A percentile compares a stretch with the other conserved stretches of the same genome.
Conservation (phyloP, 2,113 vertebrate genomes). For the Lophius piscatorius region DNA sequence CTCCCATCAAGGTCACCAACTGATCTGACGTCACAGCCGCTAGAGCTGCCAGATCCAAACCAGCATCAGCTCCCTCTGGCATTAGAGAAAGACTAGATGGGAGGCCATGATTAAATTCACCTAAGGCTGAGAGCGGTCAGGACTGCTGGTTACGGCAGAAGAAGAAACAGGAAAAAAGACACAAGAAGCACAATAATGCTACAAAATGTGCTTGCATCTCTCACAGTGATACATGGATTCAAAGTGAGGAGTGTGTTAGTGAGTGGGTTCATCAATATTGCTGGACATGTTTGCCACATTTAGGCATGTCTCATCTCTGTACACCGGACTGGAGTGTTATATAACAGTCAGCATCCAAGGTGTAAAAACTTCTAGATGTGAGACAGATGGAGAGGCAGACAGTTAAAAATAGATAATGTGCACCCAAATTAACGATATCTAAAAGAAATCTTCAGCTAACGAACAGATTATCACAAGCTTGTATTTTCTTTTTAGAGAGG, state of each 20-base stretch:
- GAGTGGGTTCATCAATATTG: constrained; percentile 23
- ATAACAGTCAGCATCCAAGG: constrained; percentile 51
- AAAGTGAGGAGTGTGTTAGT: not conserved
- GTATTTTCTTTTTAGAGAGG: constrained; percentile 2
- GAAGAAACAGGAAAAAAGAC: constrained; percentile 4
- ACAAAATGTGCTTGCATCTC: not conserved
- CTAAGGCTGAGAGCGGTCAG: constrained; percentile 35
- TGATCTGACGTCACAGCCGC: constrained; percentile 61
- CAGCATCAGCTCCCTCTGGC: constrained; percentile 44
- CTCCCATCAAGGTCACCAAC: constrained; percentile 70
- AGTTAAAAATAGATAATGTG: constrained; percentile 8
- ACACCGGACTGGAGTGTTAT: constrained; percentile 54
- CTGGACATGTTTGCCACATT: constrained; percentile 50
- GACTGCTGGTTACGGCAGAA: constrained; percentile 13
- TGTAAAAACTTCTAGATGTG: constrained; percentile 44
- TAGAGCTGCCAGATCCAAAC: constrained; percentile 26
- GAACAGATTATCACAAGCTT: not conserved
- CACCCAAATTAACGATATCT: constrained; percentile 22
- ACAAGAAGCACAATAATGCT: constrained; percentile 9
- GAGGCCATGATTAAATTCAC: constrained; percentile 61
- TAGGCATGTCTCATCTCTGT: constrained; percentile 53
- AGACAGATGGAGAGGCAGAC: constrained; percentile 36
- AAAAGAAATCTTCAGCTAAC: constrained; percentile 15
- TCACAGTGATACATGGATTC: not conserved
- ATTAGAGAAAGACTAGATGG: constrained; percentile 43